phyloP scores from a whole-genome alignment of 2,888 invertebrate genomes.

The Ophion ventricosus region DNA sequence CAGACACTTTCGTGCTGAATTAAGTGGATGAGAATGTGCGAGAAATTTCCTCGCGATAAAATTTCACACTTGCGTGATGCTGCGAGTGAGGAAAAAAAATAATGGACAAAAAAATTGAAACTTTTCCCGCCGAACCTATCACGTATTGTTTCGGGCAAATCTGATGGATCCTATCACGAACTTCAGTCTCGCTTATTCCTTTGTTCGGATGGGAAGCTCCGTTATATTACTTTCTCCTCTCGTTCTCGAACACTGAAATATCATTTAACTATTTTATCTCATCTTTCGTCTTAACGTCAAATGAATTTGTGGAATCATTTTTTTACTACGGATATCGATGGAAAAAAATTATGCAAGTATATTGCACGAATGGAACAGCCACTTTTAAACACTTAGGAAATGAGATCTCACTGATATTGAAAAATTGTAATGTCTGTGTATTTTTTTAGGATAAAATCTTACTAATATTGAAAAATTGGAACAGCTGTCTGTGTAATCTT shows the following conservation, averaged over 20 bases:
- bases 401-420: background rate
- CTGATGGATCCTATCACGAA: slow-evolving; percentile 55
- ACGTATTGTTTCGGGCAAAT: slow-evolving; percentile 58
- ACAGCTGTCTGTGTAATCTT: too few species aligned
- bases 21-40: slow-evolving; percentile 46
- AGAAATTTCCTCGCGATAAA: slow-evolving; percentile 34
- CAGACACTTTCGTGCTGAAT: slow-evolving; percentile 51
- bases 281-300: background rate
- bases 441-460: too few species aligned
- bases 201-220: slow-evolving; percentile 53
- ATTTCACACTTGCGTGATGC: slow-evolving; percentile 36
- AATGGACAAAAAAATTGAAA: slow-evolving; percentile 4
- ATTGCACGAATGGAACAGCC: background rate
- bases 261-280: slow-evolving; percentile 30
- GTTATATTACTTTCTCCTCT: slow-evolving; percentile 61
- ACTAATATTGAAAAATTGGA: too few species aligned
- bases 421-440: too few species aligned
- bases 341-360: background rate
- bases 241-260: slow-evolving; percentile 27
- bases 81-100: slow-evolving; percentile 13
- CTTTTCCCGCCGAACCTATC: slow-evolving; percentile 32
- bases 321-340: background rate
- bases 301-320: background rate
- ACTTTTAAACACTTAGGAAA: background rate
- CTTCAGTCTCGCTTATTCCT: slow-evolving; percentile 29